These are phyloP conservation scores for Sitta europaea DNA, from an alignment of 2,113 vertebrate genomes.

Conservation along the genomic window DNA sequence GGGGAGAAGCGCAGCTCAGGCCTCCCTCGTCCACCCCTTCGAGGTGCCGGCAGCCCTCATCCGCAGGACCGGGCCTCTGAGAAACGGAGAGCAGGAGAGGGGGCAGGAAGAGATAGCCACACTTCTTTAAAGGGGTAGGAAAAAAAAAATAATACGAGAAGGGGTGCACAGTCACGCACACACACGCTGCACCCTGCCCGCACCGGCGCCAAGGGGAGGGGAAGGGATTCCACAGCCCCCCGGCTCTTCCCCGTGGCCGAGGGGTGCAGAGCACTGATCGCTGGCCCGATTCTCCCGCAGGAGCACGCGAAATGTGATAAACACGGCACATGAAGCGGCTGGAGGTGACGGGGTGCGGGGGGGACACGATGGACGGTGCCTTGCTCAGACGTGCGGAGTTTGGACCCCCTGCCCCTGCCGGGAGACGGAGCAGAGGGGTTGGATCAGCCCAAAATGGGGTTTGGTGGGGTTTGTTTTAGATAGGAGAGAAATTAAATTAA, in stretches of 20 bases:
- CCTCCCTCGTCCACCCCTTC: not conserved
- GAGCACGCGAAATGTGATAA: not conserved
- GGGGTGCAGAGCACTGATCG: not conserved
- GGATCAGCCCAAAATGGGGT: accelerated
- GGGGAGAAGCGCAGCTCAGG: not conserved
- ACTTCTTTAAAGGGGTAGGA: not conserved
- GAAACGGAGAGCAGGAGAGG: not conserved
- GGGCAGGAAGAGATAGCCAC: not conserved
- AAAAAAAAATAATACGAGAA: not conserved
- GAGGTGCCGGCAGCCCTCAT: not conserved
- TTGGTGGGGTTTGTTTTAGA: not conserved
- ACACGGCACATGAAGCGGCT: not conserved
- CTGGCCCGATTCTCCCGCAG: not conserved
- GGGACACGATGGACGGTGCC: not conserved
- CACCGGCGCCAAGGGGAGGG: not conserved
- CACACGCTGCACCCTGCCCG: not conserved
- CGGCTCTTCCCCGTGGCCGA: not conserved
- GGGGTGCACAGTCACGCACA: constrained; percentile 15
- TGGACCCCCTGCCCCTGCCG: not conserved
- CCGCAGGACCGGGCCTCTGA: not conserved
- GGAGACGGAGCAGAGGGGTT: not conserved
- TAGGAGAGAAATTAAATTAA: not conserved
- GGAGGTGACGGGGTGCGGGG: too few species aligned
- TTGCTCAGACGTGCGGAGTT: not conserved
- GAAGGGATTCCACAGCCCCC: not conserved